These are phyloP conservation scores for Tupaia tana DNA, from an alignment of 2,113 vertebrate species.

Conservation along the genomic window DNA sequence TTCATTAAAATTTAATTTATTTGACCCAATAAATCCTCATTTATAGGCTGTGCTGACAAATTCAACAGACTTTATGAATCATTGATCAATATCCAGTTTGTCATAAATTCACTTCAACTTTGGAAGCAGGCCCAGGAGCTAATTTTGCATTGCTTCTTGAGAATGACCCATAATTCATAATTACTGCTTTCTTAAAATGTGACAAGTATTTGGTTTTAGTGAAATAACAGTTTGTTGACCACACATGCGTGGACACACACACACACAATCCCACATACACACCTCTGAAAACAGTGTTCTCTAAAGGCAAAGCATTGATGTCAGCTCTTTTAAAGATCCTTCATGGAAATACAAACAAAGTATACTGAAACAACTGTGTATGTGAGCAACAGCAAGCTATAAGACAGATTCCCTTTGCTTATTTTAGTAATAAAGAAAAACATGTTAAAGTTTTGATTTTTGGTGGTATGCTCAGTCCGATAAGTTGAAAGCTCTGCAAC, in stretches of 20 bases:
- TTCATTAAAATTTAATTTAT: constrained; percentile 83
- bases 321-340: constrained; percentile 42
- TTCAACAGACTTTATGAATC: constrained; percentile 85
- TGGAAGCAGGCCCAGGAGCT: constrained; percentile 80
- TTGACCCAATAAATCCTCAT: constrained; percentile 84
- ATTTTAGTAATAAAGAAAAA: constrained; percentile 55
- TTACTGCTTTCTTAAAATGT: constrained; percentile 80
- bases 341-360: constrained; percentile 26
- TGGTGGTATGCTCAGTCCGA: background rate
- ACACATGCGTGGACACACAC: no score
- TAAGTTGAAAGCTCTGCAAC: constrained; percentile 56
- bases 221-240: constrained; percentile 21
- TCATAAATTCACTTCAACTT: constrained; percentile 82
- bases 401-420: constrained; percentile 44
- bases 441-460: background rate
- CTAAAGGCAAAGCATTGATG: background rate
- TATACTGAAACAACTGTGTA: background rate
- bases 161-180: constrained; percentile 83
- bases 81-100: constrained; percentile 84
- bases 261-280: constrained; percentile 12
- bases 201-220: constrained; percentile 73
- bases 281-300: constrained; percentile 30
- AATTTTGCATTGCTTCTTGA: constrained; percentile 81
- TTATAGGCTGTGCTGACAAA: constrained; percentile 68
- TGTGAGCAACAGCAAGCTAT: background rate